Base-by-base conservation (phyloP, 2,888 invertebrate genomes). In the Ennomos fuscantarius region DNA sequence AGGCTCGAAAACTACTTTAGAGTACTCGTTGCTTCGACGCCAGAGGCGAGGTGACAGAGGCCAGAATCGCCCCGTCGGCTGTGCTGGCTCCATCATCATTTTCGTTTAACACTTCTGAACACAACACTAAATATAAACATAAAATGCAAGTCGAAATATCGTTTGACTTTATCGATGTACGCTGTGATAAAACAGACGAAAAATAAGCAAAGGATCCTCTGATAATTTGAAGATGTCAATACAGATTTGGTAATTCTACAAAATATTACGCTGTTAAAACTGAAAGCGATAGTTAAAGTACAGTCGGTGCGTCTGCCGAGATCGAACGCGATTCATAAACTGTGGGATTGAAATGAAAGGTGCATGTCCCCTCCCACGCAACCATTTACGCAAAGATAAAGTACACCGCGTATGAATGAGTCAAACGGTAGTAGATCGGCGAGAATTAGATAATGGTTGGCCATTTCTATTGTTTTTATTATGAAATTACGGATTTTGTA, bases 31-130 rank as follows among this genome's bases (percentile, higher is more conserved):
- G 74, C 92, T 92, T 52, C 89, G 80, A 36, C 92, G 84, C 91
- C 91, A 92, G 12, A 92, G 72, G 9, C 89, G 84, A 15, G 92
- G 92, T 36, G 91, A 92, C 12, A 92, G 74, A 32, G 92, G 91
- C 92, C 92, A 92, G 63, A 92, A 89, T 24, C 88, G 83, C 73
- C 87, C 87, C 59, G 78, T 81, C 66, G 81, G 83, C 62, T 87
- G 85, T 45, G 85, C 77, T 62, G 89, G 81, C 83, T 92, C 91
- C 89, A 92, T 89, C 68, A 91, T 89, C 92, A 92, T 92, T 81
- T 85, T 88, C 48, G 65, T 72, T 73, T 65, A 62, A 72, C 71
- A 66, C 66, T 72, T 67, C 67, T 65, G 36, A 59, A 69, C 69
- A 71, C 62, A 63, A 67, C 69, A 71, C 63, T 63, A 51, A 45